A percentile compares a stretch with the other conserved stretches of the same genome.
Conservation (phyloP, 2,888 invertebrate genomes). For the Mycogona germanica region DNA sequence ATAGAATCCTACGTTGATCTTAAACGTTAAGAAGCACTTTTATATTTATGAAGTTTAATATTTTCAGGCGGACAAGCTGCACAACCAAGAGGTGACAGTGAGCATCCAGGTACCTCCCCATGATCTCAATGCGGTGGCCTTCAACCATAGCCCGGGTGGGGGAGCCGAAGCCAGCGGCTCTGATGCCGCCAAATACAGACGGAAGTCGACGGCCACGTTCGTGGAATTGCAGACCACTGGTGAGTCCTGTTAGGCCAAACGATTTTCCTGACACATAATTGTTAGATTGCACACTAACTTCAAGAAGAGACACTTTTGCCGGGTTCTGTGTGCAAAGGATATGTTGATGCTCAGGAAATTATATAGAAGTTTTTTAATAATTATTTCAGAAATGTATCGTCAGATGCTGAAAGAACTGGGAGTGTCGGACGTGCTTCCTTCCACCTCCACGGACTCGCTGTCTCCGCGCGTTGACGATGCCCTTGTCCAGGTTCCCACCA, state of each 20-base stretch:
- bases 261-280: neutral
- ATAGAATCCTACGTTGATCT: too few species aligned
- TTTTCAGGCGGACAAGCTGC: too few species aligned
- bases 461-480: slow-evolving; percentile 18
- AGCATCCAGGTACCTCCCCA: too few species aligned
- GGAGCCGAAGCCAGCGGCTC: neutral
- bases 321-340: neutral
- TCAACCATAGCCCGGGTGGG: neutral
- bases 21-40: too few species aligned
- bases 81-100: too few species aligned
- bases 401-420: slow-evolving; percentile 26
- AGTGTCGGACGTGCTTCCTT: slow-evolving; percentile 13
- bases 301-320: neutral
- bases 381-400: slow-evolving; percentile 21
- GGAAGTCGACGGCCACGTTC: slow-evolving; percentile 4
- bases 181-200: neutral
- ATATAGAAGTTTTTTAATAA: neutral
- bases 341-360: neutral
- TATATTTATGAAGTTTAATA: too few species aligned
- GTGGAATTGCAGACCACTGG: slow-evolving; percentile 12
- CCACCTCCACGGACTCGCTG: slow-evolving; percentile 18
- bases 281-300: neutral
- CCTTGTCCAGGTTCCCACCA: too few species aligned
- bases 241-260: neutral
- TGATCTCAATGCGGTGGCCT: neutral